A percentile compares a stretch with the other conserved stretches of the same genome.
Conservation (phyloP, 1,140 invertebrate species). For the Brachionus rotundiformis region DNA sequence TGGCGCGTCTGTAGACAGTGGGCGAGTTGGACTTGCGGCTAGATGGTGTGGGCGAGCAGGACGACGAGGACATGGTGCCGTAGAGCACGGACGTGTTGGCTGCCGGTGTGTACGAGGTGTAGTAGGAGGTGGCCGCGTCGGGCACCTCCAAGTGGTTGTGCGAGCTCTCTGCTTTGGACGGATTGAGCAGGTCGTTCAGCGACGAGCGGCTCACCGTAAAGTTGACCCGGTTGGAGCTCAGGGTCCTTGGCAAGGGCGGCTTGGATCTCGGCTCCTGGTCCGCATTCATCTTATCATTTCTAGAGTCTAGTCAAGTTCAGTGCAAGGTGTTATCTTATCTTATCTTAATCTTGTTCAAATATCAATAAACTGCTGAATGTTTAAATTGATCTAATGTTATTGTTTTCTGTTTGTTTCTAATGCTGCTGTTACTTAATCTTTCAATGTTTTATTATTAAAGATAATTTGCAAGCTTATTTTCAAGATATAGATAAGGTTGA, state of each 20-base stretch:
- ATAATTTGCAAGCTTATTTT: conserved; percentile 49
- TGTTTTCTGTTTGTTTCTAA: background rate
- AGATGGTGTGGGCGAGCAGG: background rate
- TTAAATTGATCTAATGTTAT: conserved; percentile 32
- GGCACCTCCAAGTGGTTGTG: background rate
- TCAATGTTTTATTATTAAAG: conserved; percentile 32
- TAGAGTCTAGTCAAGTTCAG: conserved; percentile 40
- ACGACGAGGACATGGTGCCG: conserved; percentile 44
- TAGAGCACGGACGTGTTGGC: background rate
- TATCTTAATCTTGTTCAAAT: conserved; percentile 31
- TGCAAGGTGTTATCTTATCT: conserved; percentile 24
- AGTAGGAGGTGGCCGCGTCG: conserved; percentile 34
- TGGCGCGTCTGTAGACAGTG: background rate
- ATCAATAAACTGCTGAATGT: conserved; percentile 39
- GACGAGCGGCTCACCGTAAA: conserved; percentile 17
- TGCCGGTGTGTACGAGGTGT: background rate
- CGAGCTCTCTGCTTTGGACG: background rate
- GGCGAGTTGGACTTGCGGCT: conserved; percentile 8
- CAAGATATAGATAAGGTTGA: conserved; percentile 47
- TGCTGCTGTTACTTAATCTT: conserved; percentile 47
- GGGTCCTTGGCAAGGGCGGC: conserved; percentile 4
- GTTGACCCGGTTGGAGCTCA: conserved; percentile 6
- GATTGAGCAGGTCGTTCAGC: conserved; percentile 1
- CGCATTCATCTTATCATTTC: conserved; percentile 39
- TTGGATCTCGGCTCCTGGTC: conserved; percentile 6